phyloP scores from a whole-genome alignment of 2,888 invertebrate genomes.

The Pherbina coryleti region DNA sequence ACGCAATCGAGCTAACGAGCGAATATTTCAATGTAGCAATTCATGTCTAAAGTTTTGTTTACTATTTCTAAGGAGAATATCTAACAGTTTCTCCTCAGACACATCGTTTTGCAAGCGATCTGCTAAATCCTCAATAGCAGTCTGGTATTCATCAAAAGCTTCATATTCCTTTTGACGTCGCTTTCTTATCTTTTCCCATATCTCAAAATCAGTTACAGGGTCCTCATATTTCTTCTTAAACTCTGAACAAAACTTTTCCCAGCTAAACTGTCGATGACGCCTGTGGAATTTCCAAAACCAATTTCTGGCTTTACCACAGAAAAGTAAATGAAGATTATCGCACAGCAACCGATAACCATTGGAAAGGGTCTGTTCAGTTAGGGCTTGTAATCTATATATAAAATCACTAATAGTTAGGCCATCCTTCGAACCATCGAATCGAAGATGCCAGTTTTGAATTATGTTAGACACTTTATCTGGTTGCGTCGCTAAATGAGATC shows the following conservation, averaged over 20 bases:
- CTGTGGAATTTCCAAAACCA: not conserved
- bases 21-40: not conserved
- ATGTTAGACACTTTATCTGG: slow-evolving; percentile 6
- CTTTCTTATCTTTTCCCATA: slow-evolving; percentile 24
- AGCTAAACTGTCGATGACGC: not conserved
- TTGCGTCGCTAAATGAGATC: not conserved
- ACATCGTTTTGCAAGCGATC: slow-evolving; percentile 9
- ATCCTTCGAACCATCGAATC: slow-evolving; percentile 24
- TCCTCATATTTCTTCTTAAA: slow-evolving; percentile 17
- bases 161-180: slow-evolving; percentile 6
- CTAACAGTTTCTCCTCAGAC: slow-evolving; percentile 1
- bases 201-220: slow-evolving; percentile 13
- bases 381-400: not conserved
- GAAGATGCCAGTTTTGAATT: slow-evolving; percentile 21
- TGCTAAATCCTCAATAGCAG: slow-evolving; percentile 6
- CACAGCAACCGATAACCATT: not conserved
- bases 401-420: slow-evolving; percentile 6
- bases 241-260: not conserved
- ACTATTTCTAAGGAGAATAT: slow-evolving; percentile 4
- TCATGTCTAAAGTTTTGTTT: not conserved
- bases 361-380: slow-evolving; percentile 7
- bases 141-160: slow-evolving; percentile 18
- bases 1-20: not conserved
- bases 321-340: slow-evolving; percentile 15
- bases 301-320: slow-evolving; percentile 1